Conservation (phyloP, 2,888 invertebrate genomes). For the Bombyx huttoni region DNA sequence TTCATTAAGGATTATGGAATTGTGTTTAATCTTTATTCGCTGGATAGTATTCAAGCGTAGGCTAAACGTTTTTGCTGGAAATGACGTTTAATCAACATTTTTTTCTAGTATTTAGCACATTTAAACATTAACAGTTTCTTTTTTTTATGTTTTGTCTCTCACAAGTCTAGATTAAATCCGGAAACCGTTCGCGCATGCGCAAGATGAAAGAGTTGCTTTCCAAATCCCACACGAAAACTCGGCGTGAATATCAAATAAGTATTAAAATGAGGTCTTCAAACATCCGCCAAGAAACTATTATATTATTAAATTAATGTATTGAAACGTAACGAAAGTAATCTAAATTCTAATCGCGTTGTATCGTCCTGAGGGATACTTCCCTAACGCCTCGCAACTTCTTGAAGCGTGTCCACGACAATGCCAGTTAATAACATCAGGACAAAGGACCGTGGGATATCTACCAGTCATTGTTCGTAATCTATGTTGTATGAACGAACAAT, state of each 20-base stretch:
- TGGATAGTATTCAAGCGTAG: too few relatives aligned
- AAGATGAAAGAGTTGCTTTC: not conserved
- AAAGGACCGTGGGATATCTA: constrained; percentile 50
- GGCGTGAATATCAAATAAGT: not conserved
- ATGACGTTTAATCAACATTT: too few relatives aligned
- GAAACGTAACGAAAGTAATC: constrained; percentile 42
- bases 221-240: not conserved
- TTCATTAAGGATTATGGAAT: too few relatives aligned
- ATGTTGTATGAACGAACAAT: not conserved
- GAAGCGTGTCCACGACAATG: constrained; percentile 57
- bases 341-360: constrained; percentile 51
- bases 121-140: too few relatives aligned
- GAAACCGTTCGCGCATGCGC: not conserved
- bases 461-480: constrained; percentile 27
- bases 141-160: too few relatives aligned
- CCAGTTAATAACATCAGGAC: constrained; percentile 49
- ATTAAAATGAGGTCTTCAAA: not conserved
- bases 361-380: constrained; percentile 48
- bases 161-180: not conserved
- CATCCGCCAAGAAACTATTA: constrained; percentile 8
- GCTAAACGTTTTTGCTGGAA: too few relatives aligned
- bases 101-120: too few relatives aligned
- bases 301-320: constrained; percentile 42
- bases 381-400: constrained; percentile 33
- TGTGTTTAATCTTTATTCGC: too few relatives aligned